Conservation (phyloP, 2,888 invertebrate genomes). For the Lomographa bimaculata region DNA sequence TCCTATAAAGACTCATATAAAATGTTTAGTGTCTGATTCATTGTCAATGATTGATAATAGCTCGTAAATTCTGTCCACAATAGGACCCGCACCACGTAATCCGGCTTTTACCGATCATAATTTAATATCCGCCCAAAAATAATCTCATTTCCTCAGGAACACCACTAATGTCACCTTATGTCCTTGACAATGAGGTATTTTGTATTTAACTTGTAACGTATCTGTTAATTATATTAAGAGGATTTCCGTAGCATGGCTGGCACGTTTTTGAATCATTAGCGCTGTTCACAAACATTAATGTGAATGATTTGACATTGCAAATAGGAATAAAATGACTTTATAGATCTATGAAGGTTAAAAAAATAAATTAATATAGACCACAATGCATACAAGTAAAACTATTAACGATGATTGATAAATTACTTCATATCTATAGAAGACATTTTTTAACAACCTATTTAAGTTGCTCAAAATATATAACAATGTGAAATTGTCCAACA, state of each 20-base stretch:
- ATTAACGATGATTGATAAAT: no score
- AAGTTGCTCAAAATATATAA: slow-evolving; percentile 6
- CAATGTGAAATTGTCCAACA: no score
- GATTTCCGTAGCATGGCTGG: not conserved
- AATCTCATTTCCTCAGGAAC: slow-evolving; percentile 70
- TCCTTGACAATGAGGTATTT: slow-evolving; percentile 47
- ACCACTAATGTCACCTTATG: slow-evolving; percentile 41
- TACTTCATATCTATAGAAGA: no score
- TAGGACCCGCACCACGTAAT: slow-evolving; percentile 67
- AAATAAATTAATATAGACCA: not conserved
- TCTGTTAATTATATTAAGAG: not conserved
- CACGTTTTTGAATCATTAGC: no score
- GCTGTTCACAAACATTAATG: not conserved
- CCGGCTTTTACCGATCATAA: slow-evolving; percentile 69
- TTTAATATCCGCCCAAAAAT: slow-evolving; percentile 80
- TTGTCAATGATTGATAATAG: slow-evolving; percentile 43
- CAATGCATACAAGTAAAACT: no score
- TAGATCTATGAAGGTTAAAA: not conserved
- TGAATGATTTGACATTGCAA: slow-evolving; percentile 29
- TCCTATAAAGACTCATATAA: no score
- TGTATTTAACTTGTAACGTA: slow-evolving; percentile 26
- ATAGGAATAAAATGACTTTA: not conserved
- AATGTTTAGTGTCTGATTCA: slow-evolving; percentile 22
- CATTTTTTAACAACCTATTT: no score
- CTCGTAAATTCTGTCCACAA: slow-evolving; percentile 56